Conservation (phyloP, 2,113 vertebrate species). For the Rhinogobius similis region DNA sequence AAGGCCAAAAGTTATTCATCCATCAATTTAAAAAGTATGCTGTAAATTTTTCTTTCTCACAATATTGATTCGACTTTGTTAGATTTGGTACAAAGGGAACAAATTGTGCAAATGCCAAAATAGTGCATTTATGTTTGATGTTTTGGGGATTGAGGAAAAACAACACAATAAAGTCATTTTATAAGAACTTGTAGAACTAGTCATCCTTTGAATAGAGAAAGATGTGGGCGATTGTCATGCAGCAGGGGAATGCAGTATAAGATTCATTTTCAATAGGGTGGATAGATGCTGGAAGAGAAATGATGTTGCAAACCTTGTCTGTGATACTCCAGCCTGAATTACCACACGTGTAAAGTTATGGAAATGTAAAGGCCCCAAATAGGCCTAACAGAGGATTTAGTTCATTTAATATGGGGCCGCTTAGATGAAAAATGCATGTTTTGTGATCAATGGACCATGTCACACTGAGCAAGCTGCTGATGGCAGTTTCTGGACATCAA, state of each 20-base stretch:
- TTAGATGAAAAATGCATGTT: conserved; percentile 7
- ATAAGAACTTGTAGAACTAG: too few species aligned
- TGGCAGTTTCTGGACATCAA: background rate
- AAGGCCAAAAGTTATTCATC: too few species aligned
- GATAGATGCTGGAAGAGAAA: conserved; percentile 8
- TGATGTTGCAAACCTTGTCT: conserved; percentile 17
- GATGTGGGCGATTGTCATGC: conserved; percentile 1
- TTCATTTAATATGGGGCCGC: conserved; percentile 13
- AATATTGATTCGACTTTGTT: too few species aligned
- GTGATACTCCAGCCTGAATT: conserved; percentile 10
- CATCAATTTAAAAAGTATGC: too few species aligned
- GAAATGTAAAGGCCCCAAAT: conserved; percentile 1
- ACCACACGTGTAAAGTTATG: conserved; percentile 3
- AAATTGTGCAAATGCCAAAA: too few species aligned
- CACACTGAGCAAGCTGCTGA: background rate
- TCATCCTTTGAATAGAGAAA: background rate
- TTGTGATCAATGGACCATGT: background rate
- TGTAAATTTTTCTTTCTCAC: too few species aligned
- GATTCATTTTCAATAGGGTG: conserved; percentile 31
- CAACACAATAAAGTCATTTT: background rate
- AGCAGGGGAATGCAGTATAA: conserved; percentile 24
- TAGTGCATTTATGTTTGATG: background rate
- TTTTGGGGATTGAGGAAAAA: too few species aligned
- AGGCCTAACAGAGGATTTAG: background rate
- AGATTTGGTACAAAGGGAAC: too few species aligned